phyloP scores from a whole-genome alignment of 2,797 vertebrate genomes.

The Adrianichthys oophorus region DNA sequence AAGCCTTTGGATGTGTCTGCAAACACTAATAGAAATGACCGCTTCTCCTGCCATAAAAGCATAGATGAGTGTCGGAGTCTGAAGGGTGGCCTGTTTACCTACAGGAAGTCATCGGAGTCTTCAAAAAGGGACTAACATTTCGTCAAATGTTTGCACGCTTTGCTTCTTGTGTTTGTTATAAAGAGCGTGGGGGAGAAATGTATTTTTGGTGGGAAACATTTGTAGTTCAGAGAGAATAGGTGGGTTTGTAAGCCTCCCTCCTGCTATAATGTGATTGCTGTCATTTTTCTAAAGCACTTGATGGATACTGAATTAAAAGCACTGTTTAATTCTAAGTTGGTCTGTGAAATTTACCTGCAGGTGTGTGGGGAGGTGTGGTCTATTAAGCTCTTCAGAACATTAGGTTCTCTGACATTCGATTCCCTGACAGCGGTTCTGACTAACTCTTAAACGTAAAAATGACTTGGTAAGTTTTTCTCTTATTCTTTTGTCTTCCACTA shows the following conservation, averaged over 20 bases:
- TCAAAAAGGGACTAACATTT: conserved; percentile 13
- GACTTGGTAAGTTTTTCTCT: conserved; percentile 39
- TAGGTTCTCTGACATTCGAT: not conserved
- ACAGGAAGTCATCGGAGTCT: conserved; percentile 11
- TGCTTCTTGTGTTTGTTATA: not conserved
- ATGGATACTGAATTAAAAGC: conserved; percentile 47
- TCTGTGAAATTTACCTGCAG: conserved; percentile 26
- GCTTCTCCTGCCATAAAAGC: not conserved
- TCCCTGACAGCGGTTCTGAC: conserved; percentile 4
- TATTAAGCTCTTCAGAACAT: not conserved
- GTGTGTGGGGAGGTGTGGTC: conserved; percentile 49
- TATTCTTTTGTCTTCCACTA: not conserved
- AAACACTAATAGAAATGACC: conserved; percentile 8
- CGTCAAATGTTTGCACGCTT: conserved; percentile 19
- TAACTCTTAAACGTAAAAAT: conserved; percentile 18
- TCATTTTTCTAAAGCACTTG: conserved; percentile 11
- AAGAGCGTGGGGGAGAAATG: not conserved
- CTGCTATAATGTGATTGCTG: conserved; percentile 9
- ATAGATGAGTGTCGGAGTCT: not conserved
- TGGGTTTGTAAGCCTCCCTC: conserved; percentile 40
- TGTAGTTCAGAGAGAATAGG: conserved; percentile 29
- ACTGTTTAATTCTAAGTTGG: not conserved
- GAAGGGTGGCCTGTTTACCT: conserved; percentile 31
- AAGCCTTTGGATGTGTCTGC: conserved; percentile 43
- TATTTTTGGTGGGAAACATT: not conserved